Evolutionary conservation across 2,113 vertebrate species (phyloP), one percentile per base, ranked within the genome.

Genomic region (Gymnogyps californianus): DNA sequence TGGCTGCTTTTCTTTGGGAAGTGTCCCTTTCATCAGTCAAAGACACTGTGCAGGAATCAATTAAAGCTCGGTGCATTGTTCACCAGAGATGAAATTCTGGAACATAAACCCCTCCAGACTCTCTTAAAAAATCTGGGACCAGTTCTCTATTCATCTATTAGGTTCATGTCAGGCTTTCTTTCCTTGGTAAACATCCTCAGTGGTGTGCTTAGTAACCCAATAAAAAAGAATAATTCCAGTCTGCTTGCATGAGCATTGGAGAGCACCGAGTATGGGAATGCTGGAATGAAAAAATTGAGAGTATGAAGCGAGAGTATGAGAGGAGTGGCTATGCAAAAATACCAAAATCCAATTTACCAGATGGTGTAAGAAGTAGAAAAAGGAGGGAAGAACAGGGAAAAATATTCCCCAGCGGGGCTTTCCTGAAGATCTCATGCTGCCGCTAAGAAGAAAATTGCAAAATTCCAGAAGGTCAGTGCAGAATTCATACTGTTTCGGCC

Each of bases 21-120:
- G 44, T 44, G 79, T 93, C 77, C 66, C 84, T 97, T 98, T 98
- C 96, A 97, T 96, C 84, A 34, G 69, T 51, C 74, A 94, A 96
- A 97, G 89, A 96, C 90, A 95, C 71, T 94, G 87, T 94, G 85
- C 97, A 98, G 93, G 90, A 98, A 97, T 97, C 94, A 96, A 97
- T 97, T 97, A 96, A 96, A 86, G 57, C 47, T 65, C 66, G 66
- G 64, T 44, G 57, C 95, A 65, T 90, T 95, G 96, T 91, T 96
- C 79, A 75, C 90, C 64, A 97, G 96, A 98, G 90, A 95, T 82
- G 62, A 97, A 97, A 97, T 98, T 96, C 94, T 98, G 96, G 95
- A 95, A 96, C 91, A 62, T 70, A 95, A 96, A 76, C 61, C 55
- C 54, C 95, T 96, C 80, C 79, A 95, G 78, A 69, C 89, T 91